These are phyloP conservation scores for Drosophila mimica DNA, from an alignment of 2,888 invertebrate genomes.

Conservation along the genomic window DNA sequence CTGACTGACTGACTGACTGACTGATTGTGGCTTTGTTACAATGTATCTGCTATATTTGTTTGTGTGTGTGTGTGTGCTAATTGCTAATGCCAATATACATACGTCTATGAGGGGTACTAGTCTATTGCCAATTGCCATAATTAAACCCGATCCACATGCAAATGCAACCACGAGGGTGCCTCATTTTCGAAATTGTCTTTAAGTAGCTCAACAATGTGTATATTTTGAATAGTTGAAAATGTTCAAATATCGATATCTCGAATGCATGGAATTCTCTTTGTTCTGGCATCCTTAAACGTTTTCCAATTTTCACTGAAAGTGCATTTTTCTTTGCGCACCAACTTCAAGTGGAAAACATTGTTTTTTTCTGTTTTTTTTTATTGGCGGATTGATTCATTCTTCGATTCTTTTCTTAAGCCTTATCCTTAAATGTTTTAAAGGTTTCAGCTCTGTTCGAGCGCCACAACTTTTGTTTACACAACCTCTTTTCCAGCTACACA, in stretches of 20 bases:
- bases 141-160: neutral
- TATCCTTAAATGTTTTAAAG: neutral
- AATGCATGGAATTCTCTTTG: no score
- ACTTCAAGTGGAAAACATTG: no score
- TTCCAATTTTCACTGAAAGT: neutral
- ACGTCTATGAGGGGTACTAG: constrained; percentile 18
- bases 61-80: constrained; percentile 56
- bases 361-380: no score
- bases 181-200: neutral
- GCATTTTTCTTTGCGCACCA: neutral
- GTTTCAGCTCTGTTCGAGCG: neutral
- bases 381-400: no score
- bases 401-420: neutral
- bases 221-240: no score
- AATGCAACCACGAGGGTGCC: neutral
- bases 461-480: neutral
- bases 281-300: neutral
- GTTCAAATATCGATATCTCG: no score
- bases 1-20: constrained; percentile 13
- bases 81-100: constrained; percentile 53
- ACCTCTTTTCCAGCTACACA: constrained; percentile 8
- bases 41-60: constrained; percentile 15
- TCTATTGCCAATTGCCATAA: constrained; percentile 25
- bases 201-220: neutral
- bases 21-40: constrained; percentile 26